Conservation (phyloP, 1,140 invertebrate genomes). For the Oedothorax gibbosus region DNA sequence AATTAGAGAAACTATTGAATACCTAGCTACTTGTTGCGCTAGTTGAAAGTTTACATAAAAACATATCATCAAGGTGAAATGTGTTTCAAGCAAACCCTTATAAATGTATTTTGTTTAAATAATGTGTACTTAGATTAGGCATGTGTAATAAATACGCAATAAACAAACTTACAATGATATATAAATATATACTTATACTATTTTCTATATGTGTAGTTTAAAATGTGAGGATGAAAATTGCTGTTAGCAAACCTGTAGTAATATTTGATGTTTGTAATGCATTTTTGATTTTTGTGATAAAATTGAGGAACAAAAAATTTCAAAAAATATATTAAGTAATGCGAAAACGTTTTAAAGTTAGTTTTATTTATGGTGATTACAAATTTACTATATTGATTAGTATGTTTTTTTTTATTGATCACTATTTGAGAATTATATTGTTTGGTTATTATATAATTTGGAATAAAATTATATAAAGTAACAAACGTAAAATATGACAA, state of each 20-base stretch:
- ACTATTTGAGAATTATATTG: too few species aligned
- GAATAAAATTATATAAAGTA: too few species aligned
- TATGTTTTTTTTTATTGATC: too few species aligned
- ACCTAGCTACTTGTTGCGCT: conserved; percentile 37
- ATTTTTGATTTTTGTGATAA: too few species aligned
- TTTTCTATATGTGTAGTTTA: conserved; percentile 47
- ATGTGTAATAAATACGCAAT: conserved; percentile 37
- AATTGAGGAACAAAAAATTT: neutral
- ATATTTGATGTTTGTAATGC: too few species aligned
- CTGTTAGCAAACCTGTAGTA: conserved; percentile 9
- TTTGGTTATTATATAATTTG: too few species aligned
- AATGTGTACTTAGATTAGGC: conserved; percentile 40
- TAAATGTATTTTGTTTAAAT: conserved; percentile 15
- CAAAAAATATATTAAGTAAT: neutral
- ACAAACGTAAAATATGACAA: too few species aligned
- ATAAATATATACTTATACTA: conserved; percentile 21
- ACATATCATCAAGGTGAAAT: conserved; percentile 49
- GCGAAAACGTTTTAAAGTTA: too few species aligned
- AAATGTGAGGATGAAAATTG: conserved; percentile 17
- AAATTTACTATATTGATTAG: too few species aligned
- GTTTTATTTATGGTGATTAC: too few species aligned
- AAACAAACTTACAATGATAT: neutral
- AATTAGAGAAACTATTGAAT: conserved; percentile 18
- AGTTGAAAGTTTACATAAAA: conserved; percentile 35
- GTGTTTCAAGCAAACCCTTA: conserved; percentile 14